phyloP scores from a whole-genome alignment of 2,113 vertebrate species.

The Gnathonemus longibarbis region DNA sequence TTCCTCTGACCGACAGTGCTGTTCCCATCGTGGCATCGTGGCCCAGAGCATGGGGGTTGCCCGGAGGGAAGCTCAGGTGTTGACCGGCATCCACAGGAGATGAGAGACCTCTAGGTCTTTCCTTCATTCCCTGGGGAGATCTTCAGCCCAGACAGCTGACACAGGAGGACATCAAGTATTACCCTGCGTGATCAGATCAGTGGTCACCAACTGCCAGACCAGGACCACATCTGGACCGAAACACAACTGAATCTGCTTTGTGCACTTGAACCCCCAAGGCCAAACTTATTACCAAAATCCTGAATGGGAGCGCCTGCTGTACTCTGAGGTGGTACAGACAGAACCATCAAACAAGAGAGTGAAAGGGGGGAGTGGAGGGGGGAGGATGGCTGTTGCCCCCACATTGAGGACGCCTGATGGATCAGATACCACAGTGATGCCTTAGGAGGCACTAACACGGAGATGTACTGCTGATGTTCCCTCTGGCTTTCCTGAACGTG shows the following conservation, averaged over 20 bases:
- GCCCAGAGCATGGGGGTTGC: not conserved
- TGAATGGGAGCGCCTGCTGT: not conserved
- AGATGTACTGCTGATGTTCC: conserved; percentile 27
- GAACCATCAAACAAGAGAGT: not conserved
- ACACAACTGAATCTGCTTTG: not conserved
- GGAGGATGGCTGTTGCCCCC: not conserved
- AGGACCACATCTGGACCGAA: not conserved
- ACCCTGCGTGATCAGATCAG: not conserved
- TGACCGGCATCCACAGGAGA: not conserved
- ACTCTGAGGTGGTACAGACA: not conserved
- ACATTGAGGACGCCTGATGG: not conserved
- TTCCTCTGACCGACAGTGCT: not conserved
- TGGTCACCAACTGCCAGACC: not conserved
- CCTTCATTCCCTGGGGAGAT: not conserved
- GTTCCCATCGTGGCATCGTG: not conserved
- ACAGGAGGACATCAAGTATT: not conserved
- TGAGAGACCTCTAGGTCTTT: not conserved
- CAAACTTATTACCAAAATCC: not conserved
- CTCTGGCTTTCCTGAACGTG: conserved; percentile 17
- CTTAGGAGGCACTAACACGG: not conserved
- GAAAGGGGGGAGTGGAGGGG: not conserved
- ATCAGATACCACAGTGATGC: not conserved
- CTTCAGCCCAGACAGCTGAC: not conserved
- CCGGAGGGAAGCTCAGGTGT: not conserved
- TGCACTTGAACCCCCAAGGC: not conserved